Base-by-base conservation (phyloP, 1,140 invertebrate genomes). In the Orius laevigatus region DNA sequence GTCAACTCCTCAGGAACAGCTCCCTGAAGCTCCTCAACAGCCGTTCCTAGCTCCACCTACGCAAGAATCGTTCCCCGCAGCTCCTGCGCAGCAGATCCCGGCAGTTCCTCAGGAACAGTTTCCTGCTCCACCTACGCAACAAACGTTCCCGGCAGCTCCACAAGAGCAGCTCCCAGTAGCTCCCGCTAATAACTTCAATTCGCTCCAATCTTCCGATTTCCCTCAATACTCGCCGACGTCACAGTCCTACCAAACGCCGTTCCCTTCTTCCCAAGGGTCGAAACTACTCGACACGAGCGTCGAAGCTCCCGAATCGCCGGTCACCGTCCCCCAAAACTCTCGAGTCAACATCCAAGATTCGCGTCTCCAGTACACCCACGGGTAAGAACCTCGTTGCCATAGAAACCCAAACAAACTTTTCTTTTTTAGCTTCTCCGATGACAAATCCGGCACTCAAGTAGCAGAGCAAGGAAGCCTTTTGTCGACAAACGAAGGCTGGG, bases 401-500 rank as follows among this genome's bases (percentile, higher is more conserved):
- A 14, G 19, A 4, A 12, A 11, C 19, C n/a, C 20, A 43, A n/a
- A n/a, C n/a, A n/a, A n/a, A n/a, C n/a, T n/a, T n/a, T n/a, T n/a
- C n/a, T n/a, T n/a, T 51, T 51, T 18, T 45, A 58, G 61, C 12
- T 59, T 56, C 33, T 50, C 52, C 19, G 49, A 53, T 39, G 53
- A 56, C 14, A 53, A 59, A 11, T 9, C 33, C 8, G 61, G 60
- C 1, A 61, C 58, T n/a, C 25, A 48, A 33, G 53, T 62, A 6
- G 53, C 41, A 1, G 59, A 60, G 42, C 54, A 58, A 45, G 61
- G 61, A 12, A 51, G 48, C 16, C 50, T 62, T 6, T 55, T 62
- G 10, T 50, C 56, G 9, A 61, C 59, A 12, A 58, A 62, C 42
- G 57, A 56, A 9, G 61, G 59, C 40, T 59, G 59, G 59, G 62